phyloP scores from a whole-genome alignment of 2,797 vertebrate genomes.

The Danio kyathit region DNA sequence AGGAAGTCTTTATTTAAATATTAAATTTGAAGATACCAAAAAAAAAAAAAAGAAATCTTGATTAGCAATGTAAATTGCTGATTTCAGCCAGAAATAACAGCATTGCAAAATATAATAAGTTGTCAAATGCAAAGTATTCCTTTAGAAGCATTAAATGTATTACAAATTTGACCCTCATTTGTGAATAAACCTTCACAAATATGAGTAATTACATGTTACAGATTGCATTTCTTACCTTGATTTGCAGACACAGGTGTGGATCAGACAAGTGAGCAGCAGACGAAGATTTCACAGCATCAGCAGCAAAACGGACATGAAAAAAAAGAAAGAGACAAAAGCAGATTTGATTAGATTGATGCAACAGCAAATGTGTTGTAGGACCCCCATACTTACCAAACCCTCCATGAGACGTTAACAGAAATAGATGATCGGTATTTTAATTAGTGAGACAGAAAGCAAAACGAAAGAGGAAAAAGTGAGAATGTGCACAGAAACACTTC shows the following conservation, averaged over 20 bases:
- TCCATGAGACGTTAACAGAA: slow-evolving; percentile 6
- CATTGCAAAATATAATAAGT: too few relatives aligned
- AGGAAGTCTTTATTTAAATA: too few relatives aligned
- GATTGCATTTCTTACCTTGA: slow-evolving; percentile 76
- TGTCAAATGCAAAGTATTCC: background rate
- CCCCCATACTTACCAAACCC: slow-evolving; percentile 72
- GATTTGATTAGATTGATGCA: slow-evolving; percentile 67
- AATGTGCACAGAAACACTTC: background rate
- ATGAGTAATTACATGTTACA: slow-evolving; percentile 28
- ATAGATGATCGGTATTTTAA: background rate
- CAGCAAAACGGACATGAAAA: slow-evolving; percentile 69
- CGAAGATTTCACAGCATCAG: slow-evolving; percentile 40
- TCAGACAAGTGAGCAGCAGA: slow-evolving; percentile 42
- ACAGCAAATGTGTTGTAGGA: slow-evolving; percentile 56
- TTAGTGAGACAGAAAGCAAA: background rate
- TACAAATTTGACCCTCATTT: too few relatives aligned
- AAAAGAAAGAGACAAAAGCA: slow-evolving; percentile 61
- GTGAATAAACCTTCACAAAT: background rate
- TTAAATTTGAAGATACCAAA: too few relatives aligned
- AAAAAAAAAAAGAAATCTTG: too few relatives aligned
- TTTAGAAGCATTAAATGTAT: background rate
- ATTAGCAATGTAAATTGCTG: too few relatives aligned
- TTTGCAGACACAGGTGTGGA: slow-evolving; percentile 62
- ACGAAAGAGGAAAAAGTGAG: background rate
- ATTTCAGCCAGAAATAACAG: too few relatives aligned